These are phyloP conservation scores for Gymnocypris eckloni DNA, from an alignment of 2,797 vertebrate genomes.

Conservation along the genomic window DNA sequence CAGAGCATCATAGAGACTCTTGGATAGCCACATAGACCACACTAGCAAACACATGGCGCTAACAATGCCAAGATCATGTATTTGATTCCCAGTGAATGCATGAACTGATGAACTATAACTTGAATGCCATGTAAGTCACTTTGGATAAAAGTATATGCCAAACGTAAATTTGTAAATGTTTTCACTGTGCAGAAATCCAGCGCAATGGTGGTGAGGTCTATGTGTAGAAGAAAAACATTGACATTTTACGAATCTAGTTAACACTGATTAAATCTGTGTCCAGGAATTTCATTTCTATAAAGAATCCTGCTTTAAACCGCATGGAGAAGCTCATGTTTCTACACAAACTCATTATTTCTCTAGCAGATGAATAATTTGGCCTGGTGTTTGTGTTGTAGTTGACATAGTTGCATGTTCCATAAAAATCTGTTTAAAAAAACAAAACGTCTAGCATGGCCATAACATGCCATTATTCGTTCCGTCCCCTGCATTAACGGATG, in stretches of 20 bases:
- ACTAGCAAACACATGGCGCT: neutral
- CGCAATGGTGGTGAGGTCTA: neutral
- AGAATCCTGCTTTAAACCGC: neutral
- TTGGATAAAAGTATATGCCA: neutral
- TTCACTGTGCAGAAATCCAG: neutral
- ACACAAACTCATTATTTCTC: neutral
- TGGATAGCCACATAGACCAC: neutral
- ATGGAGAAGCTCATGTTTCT: neutral
- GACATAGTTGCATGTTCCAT: neutral
- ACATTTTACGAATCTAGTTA: neutral
- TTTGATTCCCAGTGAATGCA: neutral
- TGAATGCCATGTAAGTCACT: neutral
- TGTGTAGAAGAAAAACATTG: neutral
- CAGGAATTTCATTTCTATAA: neutral
- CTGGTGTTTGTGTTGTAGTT: neutral
- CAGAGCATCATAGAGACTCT: neutral
- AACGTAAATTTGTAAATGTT: neutral
- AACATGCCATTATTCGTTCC: slow-evolving; percentile 18
- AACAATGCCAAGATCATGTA: neutral
- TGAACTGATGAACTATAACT: neutral
- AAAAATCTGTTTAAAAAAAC: neutral
- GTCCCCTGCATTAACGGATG: neutral
- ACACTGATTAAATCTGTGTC: neutral
- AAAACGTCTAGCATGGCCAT: neutral
- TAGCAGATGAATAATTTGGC: neutral